Percentiles rank a stretch among this genome's conserved stretches.
phyloP scores from a whole-genome alignment of 2,888 invertebrate species.

The Latheticus oryzae region DNA sequence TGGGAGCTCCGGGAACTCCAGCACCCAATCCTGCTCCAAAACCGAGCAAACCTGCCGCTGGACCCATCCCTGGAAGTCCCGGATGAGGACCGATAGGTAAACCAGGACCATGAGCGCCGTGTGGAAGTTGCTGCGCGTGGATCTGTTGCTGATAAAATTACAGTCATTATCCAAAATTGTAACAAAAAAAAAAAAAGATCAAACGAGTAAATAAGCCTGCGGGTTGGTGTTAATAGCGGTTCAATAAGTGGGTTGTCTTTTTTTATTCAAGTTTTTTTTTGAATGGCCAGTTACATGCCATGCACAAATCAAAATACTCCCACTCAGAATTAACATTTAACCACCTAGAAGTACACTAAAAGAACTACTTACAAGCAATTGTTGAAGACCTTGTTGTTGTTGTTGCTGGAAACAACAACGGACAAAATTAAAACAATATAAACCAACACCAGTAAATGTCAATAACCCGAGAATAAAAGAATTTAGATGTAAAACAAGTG shows the following conservation, averaged over 20 bases:
- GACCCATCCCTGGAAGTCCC: slow-evolving; percentile 63
- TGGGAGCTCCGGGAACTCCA: slow-evolving; percentile 55
- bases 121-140: slow-evolving; percentile 65
- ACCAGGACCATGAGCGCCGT: slow-evolving; percentile 63
- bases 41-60: slow-evolving; percentile 55
- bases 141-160: slow-evolving; percentile 62
- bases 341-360: slow-evolving; percentile 54
- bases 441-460: slow-evolving; percentile 54
- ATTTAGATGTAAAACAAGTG: slow-evolving; percentile 2
- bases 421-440: slow-evolving; percentile 56
- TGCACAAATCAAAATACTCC: slow-evolving; percentile 40
- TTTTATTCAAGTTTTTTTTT: slow-evolving; percentile 2
- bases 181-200: too few relatives aligned
- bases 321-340: slow-evolving; percentile 25
- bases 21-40: slow-evolving; percentile 58
- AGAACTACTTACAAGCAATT: slow-evolving; percentile 86
- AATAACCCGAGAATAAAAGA: slow-evolving; percentile 39
- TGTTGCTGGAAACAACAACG: slow-evolving; percentile 80
- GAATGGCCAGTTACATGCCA: slow-evolving; percentile 31
- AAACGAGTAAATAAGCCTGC: neutral
- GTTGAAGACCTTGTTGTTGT: slow-evolving; percentile 92
- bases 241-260: too few relatives aligned
- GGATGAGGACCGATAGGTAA: slow-evolving; percentile 64
- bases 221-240: slow-evolving; percentile 6
- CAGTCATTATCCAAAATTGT: slow-evolving; percentile 6